Conservation (phyloP, 2,888 invertebrate genomes). For the Leptarthrus brevirostris region DNA sequence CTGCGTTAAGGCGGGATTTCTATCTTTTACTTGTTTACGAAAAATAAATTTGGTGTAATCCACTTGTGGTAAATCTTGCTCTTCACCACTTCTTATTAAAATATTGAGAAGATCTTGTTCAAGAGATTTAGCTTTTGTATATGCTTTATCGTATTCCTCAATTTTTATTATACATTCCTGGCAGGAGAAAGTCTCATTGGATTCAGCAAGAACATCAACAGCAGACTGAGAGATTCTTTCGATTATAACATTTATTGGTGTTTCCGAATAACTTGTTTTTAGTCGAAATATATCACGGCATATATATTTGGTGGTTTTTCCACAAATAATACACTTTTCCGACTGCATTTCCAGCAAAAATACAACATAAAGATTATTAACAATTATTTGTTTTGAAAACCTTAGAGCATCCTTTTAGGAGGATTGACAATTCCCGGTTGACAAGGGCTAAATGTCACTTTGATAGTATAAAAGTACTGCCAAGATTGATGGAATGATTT, state of each 20-base stretch:
- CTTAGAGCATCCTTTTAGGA: too few relatives aligned
- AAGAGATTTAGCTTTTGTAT: conserved; percentile 45
- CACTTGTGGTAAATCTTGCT: background rate
- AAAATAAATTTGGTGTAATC: background rate
- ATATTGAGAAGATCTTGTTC: conserved; percentile 51
- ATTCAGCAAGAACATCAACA: background rate
- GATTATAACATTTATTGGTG: conserved; percentile 47
- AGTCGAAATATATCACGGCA: conserved; percentile 47
- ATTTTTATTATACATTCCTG: conserved; percentile 51
- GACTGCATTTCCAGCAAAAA: background rate
- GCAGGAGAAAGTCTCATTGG: conserved; percentile 40
- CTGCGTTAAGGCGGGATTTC: too few relatives aligned
- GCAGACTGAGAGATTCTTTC: conserved; percentile 29
- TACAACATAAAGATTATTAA: too few relatives aligned
- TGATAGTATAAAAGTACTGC: too few relatives aligned
- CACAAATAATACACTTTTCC: conserved; percentile 54
- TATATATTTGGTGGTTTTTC: conserved; percentile 6
- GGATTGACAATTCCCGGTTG: too few relatives aligned
- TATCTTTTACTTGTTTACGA: too few relatives aligned
- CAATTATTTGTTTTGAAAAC: too few relatives aligned
- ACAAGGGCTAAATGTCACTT: too few relatives aligned
- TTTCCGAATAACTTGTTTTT: conserved; percentile 51
- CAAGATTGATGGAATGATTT: too few relatives aligned
- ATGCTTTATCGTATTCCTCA: conserved; percentile 54
- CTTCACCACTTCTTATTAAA: conserved; percentile 8